Evolutionary conservation across 2,888 invertebrate species (phyloP).

Genomic region (Calameuta pallipes): DNA sequence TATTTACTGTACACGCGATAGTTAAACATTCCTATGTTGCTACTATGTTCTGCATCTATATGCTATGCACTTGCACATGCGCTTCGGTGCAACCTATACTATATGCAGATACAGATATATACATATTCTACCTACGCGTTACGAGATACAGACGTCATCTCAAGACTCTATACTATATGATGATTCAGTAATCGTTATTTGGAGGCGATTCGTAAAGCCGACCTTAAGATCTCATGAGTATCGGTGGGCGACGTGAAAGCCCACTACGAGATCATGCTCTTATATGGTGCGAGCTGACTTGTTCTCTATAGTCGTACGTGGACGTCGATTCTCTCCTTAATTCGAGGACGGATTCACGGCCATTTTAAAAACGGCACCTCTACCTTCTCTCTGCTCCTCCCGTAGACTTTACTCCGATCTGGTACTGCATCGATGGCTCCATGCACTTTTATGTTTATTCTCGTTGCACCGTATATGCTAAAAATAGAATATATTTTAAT

Average conservation of each 20-base stretch:
- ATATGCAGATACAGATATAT: neutral
- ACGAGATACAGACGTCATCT: neutral
- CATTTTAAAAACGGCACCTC: neutral
- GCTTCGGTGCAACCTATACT: neutral
- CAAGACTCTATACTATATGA: neutral
- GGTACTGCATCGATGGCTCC: neutral
- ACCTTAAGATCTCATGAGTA: slow-evolving; percentile 24
- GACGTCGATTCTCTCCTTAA: slow-evolving; percentile 32
- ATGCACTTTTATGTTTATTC: neutral
- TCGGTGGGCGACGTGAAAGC: slow-evolving; percentile 50
- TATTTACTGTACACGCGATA: neutral
- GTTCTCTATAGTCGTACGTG: slow-evolving; percentile 24
- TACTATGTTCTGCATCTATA: neutral
- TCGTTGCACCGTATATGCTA: neutral
- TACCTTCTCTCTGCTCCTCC: neutral
- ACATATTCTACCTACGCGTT: neutral
- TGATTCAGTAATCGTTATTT: slow-evolving; percentile 16
- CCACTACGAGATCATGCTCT: slow-evolving; percentile 51
- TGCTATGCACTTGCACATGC: neutral
- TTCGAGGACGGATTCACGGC: slow-evolving; percentile 47
- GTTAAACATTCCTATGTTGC: neutral
- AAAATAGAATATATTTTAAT: neutral
- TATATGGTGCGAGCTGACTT: slow-evolving; percentile 52
- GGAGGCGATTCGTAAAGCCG: slow-evolving; percentile 24
- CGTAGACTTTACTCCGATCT: neutral